Conservation (phyloP, 2,888 invertebrate species). For the Sphecodes monilicornis region DNA sequence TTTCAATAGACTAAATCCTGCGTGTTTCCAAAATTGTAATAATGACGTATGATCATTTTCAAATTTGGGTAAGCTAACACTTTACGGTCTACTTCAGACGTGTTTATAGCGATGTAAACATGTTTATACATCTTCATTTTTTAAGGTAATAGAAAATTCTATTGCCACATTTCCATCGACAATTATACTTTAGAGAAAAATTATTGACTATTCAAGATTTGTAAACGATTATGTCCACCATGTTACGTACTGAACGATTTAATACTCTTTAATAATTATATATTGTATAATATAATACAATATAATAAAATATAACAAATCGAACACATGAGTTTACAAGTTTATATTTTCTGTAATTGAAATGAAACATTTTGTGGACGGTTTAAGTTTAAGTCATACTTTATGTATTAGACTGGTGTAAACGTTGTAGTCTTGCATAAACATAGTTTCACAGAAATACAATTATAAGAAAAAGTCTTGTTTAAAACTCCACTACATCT, state of each 20-base stretch:
- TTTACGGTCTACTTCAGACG: background rate
- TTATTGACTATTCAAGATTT: background rate
- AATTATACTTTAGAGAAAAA: background rate
- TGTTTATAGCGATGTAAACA: background rate
- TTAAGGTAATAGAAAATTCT: background rate
- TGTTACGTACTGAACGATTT: background rate
- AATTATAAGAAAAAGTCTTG: background rate
- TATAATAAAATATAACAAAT: no score
- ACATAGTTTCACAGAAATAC: background rate
- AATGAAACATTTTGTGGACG: background rate
- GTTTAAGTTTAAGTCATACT: background rate
- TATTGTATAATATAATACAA: no score
- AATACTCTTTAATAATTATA: background rate
- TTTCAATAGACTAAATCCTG: background rate
- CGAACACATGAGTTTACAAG: background rate
- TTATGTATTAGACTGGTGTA: background rate
- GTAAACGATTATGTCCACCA: background rate
- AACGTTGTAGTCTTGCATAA: background rate
- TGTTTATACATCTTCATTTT: background rate
- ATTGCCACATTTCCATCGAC: background rate
- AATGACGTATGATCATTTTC: background rate
- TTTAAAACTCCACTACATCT: background rate
- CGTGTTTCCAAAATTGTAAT: background rate
- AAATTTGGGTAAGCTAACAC: background rate
- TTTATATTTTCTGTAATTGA: background rate